Base-by-base conservation (phyloP, 2,797 vertebrate genomes). In the Scarus forsteni region DNA sequence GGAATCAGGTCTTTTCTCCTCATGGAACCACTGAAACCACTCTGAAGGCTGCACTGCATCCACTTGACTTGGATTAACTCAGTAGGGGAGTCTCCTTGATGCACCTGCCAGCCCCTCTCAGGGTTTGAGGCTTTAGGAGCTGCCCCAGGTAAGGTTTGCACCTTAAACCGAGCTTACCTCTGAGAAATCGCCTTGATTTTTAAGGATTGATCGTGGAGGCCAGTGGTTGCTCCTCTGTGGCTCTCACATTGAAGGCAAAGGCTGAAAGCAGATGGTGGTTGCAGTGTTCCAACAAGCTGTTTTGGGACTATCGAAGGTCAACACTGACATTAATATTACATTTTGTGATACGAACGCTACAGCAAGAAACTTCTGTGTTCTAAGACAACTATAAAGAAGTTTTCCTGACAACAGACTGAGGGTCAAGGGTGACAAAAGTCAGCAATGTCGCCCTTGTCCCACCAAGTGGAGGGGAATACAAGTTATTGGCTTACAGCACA, bases 1-100 rank as follows among this genome's bases (percentile, higher is more conserved):
- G 50, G 69, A 76, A 80, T 73, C 57, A 77, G 67, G 53, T 63
- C 39, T n/a, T 38, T 27, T 46, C 44, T 68, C 49, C 60, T 60
- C 51, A 51, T 67, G 71, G 60, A 75, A 62, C 61, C 66, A 61
- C 59, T 60, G 57, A 75, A 57, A 73, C 42, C 66, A 62, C 65
- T 75, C 51, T 49, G 63, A 35, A 69, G 73, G 64, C 70, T 75
- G 12, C 40, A n/a, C 61, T 64, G 59, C 60, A 78, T 65, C 61
- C 12, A 15, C 70, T 67, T 70, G 34, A 51, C 49, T 73, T 66
- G 39, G 61, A 78, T 68, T 70, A 70, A 66, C 48, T 76, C 60
- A 35, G 70, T 63, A 34, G 57, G 44, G 63, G 66, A 58, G 49
- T 51, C 19, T 64, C 55, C 61, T 71, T 75, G 43, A 75, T 49